These are phyloP conservation scores for Agrilus cyanescens DNA, from an alignment of 2,888 invertebrate genomes.

Conservation along the genomic window DNA sequence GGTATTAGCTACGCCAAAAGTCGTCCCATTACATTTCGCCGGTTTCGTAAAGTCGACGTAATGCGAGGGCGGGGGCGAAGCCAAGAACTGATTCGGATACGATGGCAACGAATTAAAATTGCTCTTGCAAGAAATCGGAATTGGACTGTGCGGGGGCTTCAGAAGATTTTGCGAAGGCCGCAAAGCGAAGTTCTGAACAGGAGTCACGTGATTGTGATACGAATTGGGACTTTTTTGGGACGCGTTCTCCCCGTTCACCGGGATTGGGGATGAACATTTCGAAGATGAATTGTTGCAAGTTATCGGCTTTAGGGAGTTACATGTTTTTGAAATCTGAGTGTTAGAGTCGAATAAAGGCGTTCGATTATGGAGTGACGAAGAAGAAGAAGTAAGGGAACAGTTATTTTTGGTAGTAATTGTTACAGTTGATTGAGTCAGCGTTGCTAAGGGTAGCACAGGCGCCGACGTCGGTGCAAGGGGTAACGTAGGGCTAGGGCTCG, in stretches of 20 bases:
- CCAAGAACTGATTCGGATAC: constrained; percentile 12
- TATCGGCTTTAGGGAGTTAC: neutral
- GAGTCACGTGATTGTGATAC: constrained; percentile 1
- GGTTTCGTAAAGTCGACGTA: constrained; percentile 19
- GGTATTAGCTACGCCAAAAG: constrained; percentile 13
- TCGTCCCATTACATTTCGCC: constrained; percentile 13
- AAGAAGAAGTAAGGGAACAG: no score
- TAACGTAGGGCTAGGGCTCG: constrained; percentile 31
- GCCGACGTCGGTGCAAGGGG: constrained; percentile 23
- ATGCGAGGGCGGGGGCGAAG: constrained; percentile 17
- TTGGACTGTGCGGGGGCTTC: constrained; percentile 17
- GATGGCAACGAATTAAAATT: constrained; percentile 3
- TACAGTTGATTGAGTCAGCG: constrained; percentile 10
- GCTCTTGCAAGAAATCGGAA: constrained; percentile 8
- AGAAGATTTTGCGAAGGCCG: constrained; percentile 1
- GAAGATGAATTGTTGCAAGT: no score
- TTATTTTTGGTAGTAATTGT: constrained; percentile 8
- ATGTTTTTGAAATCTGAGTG: constrained; percentile 4
- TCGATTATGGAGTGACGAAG: constrained; percentile 9
- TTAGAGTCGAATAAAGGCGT: constrained; percentile 7
- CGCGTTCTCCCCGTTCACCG: constrained; percentile 3
- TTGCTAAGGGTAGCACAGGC: constrained; percentile 17
- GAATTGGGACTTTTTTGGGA: constrained; percentile 9
- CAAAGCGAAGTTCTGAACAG: constrained; percentile 7
- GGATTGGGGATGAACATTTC: constrained; percentile 8